Base-by-base conservation (phyloP, 1,140 invertebrate genomes). In the Hypsibius dujardini region DNA sequence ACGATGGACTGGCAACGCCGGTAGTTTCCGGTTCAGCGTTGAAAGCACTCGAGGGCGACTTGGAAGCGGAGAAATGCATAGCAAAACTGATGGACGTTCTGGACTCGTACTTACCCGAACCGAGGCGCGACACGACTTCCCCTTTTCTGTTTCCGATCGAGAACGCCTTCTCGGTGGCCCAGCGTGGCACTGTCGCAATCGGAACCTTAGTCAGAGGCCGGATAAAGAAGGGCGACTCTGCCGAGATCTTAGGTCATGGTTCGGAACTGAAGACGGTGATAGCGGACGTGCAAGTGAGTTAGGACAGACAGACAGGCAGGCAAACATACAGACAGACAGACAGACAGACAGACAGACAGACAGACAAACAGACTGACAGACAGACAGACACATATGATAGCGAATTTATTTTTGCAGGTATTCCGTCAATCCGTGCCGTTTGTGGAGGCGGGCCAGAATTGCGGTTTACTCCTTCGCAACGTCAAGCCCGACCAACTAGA, bases 121-220 rank as follows among this genome's bases (percentile, higher is more conserved):
- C 92, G 45, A 75, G 81, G 71, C 80, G 93, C 74, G 87, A 93
- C 78, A 73, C 85, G 42, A 78, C 78, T 1, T 84, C 88, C 7
- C 90, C 92, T 0, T 93, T 95, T 78, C 78, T 90, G 70, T 80
- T 93, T 76, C 89, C 90, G 1, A 87, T 93, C 75, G 89, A 91
- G 76, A 90, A 89, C 78, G 83, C 83, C 0, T 87, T 91, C 74
- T 84, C 84, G 14, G 85, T 92, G 14, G 84, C 88, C 47, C 89
- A 90, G 0, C 81, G 91, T 76, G 90, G 89, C 0, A 90, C 90
- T 7, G 90, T 96, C 1, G 87, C 90, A 0, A 84, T 91, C 69
- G 91, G 92, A 7, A 92, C 90, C 2, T 80, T 95, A 2, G 86
- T 87, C 76, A 80, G 84, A 62, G 76, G 77, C 2, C 87, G 87